Conservation (phyloP, 64 coral and sea anemone genomes). For the Catalaphyllia jardinei region DNA sequence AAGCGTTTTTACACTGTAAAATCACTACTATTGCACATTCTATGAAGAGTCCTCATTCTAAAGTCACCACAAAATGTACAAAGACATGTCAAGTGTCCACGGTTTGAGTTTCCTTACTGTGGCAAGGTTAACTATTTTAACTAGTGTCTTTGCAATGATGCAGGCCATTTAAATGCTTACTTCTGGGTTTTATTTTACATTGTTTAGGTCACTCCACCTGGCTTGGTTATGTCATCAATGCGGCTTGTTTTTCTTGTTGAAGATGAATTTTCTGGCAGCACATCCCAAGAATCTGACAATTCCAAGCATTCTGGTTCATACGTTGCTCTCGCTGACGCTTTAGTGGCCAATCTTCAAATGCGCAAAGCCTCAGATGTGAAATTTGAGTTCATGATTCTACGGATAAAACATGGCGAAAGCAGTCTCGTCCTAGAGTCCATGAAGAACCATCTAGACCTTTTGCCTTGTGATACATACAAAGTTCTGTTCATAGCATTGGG, state of each 20-base stretch:
- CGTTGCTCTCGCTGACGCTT: conserved; percentile 54
- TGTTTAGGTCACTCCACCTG: conserved; percentile 74
- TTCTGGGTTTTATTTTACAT: background rate
- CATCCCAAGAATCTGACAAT: background rate
- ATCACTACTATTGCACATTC: too few relatives aligned
- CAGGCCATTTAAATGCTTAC: background rate
- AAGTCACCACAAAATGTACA: too few relatives aligned
- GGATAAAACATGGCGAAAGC: conserved; percentile 13
- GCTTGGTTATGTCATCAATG: conserved; percentile 69
- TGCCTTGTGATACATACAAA: conserved; percentile 55
- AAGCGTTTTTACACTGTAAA: too few relatives aligned
- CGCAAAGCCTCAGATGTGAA: conserved; percentile 81
- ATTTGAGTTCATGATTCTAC: conserved; percentile 63
- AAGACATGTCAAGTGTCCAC: too few relatives aligned
- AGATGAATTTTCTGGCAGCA: background rate
- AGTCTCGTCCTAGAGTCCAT: conserved; percentile 33
- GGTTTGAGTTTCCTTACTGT: too few relatives aligned
- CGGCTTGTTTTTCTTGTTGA: conserved; percentile 69
- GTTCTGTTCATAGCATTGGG: conserved; percentile 89
- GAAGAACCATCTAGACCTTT: conserved; percentile 45
- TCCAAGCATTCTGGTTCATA: background rate
- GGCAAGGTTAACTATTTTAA: too few relatives aligned
- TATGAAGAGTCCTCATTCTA: too few relatives aligned
- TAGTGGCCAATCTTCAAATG: conserved; percentile 72
- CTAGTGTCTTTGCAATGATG: background rate